Evolutionary conservation across 30 jellyfish, hydroid and myxozoan genomes (phyloP).

Genomic region (Clytia hemisphaerica): DNA sequence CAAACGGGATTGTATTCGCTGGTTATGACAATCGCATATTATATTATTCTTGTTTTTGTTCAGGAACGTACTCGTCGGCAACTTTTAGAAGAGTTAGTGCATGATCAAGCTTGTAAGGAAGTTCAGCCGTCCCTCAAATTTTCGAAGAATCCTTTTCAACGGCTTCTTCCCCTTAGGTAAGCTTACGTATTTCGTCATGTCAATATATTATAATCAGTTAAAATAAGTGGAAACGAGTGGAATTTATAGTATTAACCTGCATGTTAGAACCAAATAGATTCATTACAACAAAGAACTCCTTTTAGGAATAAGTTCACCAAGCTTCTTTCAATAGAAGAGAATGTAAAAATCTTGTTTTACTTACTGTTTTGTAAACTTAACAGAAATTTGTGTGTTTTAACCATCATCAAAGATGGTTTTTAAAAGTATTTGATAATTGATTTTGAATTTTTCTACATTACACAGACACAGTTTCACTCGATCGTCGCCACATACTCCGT

Average conservation of each 20-base stretch:
- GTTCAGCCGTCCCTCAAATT: constrained; percentile 40
- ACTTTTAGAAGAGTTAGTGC: constrained; percentile 78
- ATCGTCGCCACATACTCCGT: too few relatives aligned
- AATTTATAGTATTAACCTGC: too few relatives aligned
- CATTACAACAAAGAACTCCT: not conserved
- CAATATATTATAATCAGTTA: too few relatives aligned
- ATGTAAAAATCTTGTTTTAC: not conserved
- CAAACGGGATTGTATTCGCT: not conserved
- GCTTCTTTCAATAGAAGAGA: not conserved
- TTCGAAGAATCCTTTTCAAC: constrained; percentile 56
- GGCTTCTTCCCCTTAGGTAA: constrained; percentile 60
- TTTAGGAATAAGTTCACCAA: not conserved
- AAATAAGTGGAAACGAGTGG: too few relatives aligned
- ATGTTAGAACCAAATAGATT: too few relatives aligned
- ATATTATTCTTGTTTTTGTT: constrained; percentile 1
- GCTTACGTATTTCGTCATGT: not conserved
- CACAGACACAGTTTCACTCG: too few relatives aligned
- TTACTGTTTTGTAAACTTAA: not conserved
- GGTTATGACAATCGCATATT: not conserved
- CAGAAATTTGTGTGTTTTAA: too few relatives aligned
- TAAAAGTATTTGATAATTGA: not conserved
- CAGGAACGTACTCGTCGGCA: constrained; percentile 93
- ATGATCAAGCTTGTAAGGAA: constrained; percentile 52
- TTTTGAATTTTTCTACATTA: too few relatives aligned
- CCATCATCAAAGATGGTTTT: not conserved